These are phyloP conservation scores for Cairina moschata DNA, from an alignment of 2,113 vertebrate genomes.

Conservation along the genomic window DNA sequence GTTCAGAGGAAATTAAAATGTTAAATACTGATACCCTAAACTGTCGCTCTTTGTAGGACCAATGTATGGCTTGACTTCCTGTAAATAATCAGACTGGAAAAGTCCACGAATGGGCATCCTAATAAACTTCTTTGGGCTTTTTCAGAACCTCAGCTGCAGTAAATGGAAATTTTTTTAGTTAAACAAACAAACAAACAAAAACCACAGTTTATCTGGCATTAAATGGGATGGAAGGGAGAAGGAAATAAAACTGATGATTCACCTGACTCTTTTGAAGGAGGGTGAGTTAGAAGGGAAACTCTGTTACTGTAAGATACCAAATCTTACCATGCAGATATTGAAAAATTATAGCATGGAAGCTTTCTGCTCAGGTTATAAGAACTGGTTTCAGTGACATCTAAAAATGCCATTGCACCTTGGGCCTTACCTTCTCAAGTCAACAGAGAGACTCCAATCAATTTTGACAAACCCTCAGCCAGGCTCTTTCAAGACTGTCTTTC, in stretches of 20 bases:
- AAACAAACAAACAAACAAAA: not conserved
- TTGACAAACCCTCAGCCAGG: not conserved
- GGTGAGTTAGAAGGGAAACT: not conserved
- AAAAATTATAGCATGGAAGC: not conserved
- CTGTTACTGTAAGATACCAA: not conserved
- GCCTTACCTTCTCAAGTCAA: not conserved
- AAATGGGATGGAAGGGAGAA: not conserved
- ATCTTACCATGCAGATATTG: not conserved
- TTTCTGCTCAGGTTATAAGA: not conserved
- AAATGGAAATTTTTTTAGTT: not conserved
- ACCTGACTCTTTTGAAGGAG: not conserved
- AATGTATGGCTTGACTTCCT: not conserved
- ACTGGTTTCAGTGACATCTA: slow-evolving; percentile 1
- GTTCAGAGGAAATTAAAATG: not conserved
- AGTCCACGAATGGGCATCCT: not conserved
- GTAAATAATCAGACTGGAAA: not conserved
- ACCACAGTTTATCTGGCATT: not conserved
- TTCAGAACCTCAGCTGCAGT: not conserved
- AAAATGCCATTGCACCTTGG: slow-evolving; percentile 12
- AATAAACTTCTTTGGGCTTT: not conserved
- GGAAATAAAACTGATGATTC: not conserved
- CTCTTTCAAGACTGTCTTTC: not conserved
- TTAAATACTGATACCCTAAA: not conserved
- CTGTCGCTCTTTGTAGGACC: not conserved
- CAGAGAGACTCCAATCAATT: not conserved